Percentiles rank a stretch among this genome's conserved stretches.
phyloP scores from a whole-genome alignment of 2,888 invertebrate species.

The Eurois occulta region DNA sequence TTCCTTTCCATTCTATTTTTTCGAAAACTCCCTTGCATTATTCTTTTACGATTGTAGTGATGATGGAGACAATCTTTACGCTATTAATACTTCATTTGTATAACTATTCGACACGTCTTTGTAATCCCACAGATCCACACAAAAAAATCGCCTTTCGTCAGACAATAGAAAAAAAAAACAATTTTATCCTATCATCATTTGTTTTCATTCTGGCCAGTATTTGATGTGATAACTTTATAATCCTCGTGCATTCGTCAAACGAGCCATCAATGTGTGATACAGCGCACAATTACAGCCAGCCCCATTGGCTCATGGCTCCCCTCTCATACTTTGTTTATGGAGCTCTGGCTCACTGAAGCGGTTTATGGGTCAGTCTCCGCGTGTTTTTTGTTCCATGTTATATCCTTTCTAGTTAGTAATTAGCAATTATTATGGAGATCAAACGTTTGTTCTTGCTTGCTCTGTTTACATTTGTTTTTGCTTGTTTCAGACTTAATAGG shows the following conservation, averaged over 20 bases:
- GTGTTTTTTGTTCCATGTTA: conserved; percentile 55
- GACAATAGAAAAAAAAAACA: background rate
- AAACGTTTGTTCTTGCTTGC: conserved; percentile 10
- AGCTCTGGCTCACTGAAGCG: conserved; percentile 60
- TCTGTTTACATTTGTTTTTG: conserved; percentile 31
- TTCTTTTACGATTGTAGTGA: background rate
- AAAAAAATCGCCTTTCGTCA: background rate
- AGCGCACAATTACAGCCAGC: conserved; percentile 58
- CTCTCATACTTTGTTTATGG: conserved; percentile 63
- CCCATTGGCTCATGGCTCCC: conserved; percentile 48
- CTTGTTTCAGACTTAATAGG: background rate
- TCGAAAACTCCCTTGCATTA: background rate
- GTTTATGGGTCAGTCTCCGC: conserved; percentile 70
- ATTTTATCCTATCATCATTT: background rate
- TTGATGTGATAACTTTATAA: conserved; percentile 20
- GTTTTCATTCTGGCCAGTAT: conserved; percentile 10
- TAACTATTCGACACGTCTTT: background rate
- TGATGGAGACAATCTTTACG: background rate
- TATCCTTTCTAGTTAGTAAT: conserved; percentile 51
- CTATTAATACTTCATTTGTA: background rate
- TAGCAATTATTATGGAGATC: conserved; percentile 50
- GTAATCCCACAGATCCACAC: background rate
- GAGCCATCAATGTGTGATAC: conserved; percentile 56
- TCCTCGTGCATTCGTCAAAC: conserved; percentile 41
- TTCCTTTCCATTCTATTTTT: background rate